A percentile compares a stretch with the other conserved stretches of the same genome.
These are phyloP conservation scores for Channallabes apus DNA, from an alignment of 2,797 vertebrate species.

Conservation along the genomic window DNA sequence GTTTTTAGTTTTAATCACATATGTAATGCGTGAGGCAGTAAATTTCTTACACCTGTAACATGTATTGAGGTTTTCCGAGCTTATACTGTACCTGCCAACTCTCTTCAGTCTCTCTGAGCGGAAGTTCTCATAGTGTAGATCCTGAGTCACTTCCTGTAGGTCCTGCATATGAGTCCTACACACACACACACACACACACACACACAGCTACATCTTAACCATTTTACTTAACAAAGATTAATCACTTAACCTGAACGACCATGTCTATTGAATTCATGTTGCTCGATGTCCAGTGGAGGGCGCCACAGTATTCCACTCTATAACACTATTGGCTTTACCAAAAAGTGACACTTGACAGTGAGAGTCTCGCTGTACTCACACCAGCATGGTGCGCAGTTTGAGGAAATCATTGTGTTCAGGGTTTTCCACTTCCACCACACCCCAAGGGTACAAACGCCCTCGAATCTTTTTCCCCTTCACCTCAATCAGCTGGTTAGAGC, in stretches of 20 bases:
- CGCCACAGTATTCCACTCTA: neutral
- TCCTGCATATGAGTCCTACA: slow-evolving; percentile 90
- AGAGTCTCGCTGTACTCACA: slow-evolving; percentile 72
- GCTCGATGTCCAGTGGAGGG: slow-evolving; percentile 38
- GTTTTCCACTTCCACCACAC: slow-evolving; percentile 88
- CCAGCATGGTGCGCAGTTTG: slow-evolving; percentile 85
- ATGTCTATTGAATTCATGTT: neutral
- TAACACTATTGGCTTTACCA: neutral
- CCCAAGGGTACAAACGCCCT: slow-evolving; percentile 86
- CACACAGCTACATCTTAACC: neutral
- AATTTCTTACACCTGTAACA: neutral
- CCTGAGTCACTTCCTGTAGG: slow-evolving; percentile 88
- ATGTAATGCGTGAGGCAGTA: neutral
- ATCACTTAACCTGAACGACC: neutral
- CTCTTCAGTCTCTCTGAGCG: slow-evolving; percentile 88
- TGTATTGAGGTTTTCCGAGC: slow-evolving; percentile 11
- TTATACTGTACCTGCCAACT: slow-evolving; percentile 72
- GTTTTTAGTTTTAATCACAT: neutral
- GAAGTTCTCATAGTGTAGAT: slow-evolving; percentile 91
- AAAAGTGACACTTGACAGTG: neutral
- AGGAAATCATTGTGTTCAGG: slow-evolving; percentile 94
- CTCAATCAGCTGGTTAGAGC: slow-evolving; percentile 90
- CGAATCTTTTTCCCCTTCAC: slow-evolving; percentile 92
- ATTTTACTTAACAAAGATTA: neutral
- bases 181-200: slow-evolving; percentile 42